Percentiles rank a stretch among this genome's conserved stretches.
phyloP scores from a whole-genome alignment of 1,140 invertebrate genomes.

The Anthonomus grandis region DNA sequence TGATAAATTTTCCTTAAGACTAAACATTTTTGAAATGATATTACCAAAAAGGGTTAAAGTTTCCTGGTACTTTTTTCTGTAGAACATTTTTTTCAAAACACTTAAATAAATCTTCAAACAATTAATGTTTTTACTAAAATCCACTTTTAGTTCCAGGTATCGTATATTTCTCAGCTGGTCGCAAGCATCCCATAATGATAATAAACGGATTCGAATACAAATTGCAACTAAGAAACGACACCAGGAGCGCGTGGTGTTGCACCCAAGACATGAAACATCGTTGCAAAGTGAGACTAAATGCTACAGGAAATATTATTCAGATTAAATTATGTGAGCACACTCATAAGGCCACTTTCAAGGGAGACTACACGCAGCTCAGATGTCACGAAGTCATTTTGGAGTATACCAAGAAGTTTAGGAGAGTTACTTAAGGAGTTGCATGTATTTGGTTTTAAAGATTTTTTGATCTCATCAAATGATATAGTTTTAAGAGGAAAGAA shows the following conservation, averaged over 20 bases:
- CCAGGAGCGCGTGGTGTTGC: conserved; percentile 29
- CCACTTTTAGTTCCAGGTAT: conserved; percentile 19
- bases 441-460: too few species aligned
- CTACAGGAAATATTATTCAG: conserved; percentile 21
- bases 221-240: conserved; percentile 14
- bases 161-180: conserved; percentile 22
- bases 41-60: not conserved
- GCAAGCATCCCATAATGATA: conserved; percentile 31
- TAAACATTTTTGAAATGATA: too few species aligned
- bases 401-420: conserved; percentile 12
- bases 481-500: too few species aligned
- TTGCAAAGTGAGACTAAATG: conserved; percentile 31
- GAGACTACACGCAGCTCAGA: conserved; percentile 5
- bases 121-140: too few species aligned
- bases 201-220: conserved; percentile 28
- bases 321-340: conserved; percentile 27
- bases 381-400: conserved; percentile 7
- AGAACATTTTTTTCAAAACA: too few species aligned
- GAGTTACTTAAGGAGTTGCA: not conserved
- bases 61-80: too few species aligned
- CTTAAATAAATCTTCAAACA: too few species aligned
- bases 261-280: conserved; percentile 17
- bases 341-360: conserved; percentile 29
- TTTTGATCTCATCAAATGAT: too few species aligned
- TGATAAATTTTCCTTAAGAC: too few species aligned